These are phyloP conservation scores for Phocoena phocoena DNA, from an alignment of 2,113 vertebrate species.

Conservation along the genomic window DNA sequence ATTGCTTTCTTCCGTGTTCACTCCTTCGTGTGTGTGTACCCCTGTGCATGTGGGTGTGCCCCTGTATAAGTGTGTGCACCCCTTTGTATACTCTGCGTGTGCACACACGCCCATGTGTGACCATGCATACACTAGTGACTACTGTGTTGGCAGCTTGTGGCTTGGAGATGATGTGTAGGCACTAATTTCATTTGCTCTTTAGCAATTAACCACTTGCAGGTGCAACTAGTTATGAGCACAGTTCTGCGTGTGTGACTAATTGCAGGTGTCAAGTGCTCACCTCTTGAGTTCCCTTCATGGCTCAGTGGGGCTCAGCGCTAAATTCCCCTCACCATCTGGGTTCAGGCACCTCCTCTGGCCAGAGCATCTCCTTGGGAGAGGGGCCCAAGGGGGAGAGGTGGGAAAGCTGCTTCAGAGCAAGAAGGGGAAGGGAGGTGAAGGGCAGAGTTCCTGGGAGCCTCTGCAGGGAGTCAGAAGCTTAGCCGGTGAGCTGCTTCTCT, in stretches of 20 bases:
- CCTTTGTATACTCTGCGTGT: neutral
- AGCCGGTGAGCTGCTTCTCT: neutral
- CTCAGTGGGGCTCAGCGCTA: slow-evolving; percentile 58
- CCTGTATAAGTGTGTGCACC: neutral
- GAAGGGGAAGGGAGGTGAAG: neutral
- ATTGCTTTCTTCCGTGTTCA: neutral
- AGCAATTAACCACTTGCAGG: slow-evolving; percentile 76
- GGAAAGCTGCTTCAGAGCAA: neutral
- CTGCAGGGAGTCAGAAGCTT: neutral
- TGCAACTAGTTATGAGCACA: slow-evolving; percentile 73
- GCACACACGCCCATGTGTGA: neutral
- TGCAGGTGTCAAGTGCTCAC: slow-evolving; percentile 71
- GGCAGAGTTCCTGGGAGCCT: neutral
- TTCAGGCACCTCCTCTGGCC: neutral
- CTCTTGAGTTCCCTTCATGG: slow-evolving; percentile 65
- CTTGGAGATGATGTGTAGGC: slow-evolving; percentile 57
- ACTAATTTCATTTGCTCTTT: slow-evolving; percentile 76
- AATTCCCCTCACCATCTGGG: slow-evolving; percentile 46
- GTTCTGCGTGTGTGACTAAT: slow-evolving; percentile 74
- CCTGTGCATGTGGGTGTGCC: neutral
- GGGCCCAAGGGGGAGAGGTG: neutral
- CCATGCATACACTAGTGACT: neutral
- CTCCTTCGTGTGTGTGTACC: neutral
- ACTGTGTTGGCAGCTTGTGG: slow-evolving; percentile 34
- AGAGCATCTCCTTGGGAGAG: neutral